A percentile compares a stretch with the other conserved stretches of the same genome.
phyloP scores from a whole-genome alignment of 2,888 invertebrate genomes.

The Caenorhabditis sp. region DNA sequence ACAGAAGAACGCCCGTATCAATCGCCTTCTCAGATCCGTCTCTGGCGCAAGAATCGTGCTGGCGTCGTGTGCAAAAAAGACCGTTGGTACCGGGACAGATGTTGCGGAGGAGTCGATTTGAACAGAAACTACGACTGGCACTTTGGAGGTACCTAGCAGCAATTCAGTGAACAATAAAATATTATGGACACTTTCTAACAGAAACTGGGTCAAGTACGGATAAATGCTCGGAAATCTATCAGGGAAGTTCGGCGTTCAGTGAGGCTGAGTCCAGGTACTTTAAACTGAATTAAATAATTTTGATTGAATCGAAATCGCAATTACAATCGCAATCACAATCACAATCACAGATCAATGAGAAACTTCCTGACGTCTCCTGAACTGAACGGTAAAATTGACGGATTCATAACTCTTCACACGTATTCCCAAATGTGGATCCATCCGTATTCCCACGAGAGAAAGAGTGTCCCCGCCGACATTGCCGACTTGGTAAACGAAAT shows the following conservation, averaged over 20 bases:
- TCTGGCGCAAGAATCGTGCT: conserved; percentile 78
- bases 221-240: conserved; percentile 78
- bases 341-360: too few relatives aligned
- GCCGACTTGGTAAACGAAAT: conserved; percentile 70
- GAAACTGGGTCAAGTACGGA: conserved; percentile 74
- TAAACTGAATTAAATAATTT: too few relatives aligned
- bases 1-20: background rate
- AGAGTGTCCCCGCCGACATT: conserved; percentile 75
- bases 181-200: conserved; percentile 12
- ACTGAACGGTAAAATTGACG: conserved; percentile 74
- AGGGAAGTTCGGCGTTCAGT: conserved; percentile 75
- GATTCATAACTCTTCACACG: conserved; percentile 78
- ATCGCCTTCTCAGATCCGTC: conserved; percentile 64
- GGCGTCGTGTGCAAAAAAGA: conserved; percentile 74
- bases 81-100: conserved; percentile 74
- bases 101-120: conserved; percentile 78
- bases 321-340: conserved; percentile 56
- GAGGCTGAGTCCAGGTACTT: conserved; percentile 75
- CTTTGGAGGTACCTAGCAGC: conserved; percentile 72
- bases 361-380: conserved; percentile 73
- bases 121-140: conserved; percentile 78
- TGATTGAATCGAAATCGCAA: too few relatives aligned
- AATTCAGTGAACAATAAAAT: too few relatives aligned
- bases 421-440: conserved; percentile 79
- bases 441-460: conserved; percentile 75